A percentile compares a stretch with the other conserved stretches of the same genome.
These are phyloP conservation scores for Oscheius sp. DNA, from an alignment of 2,888 invertebrate genomes.

Conservation along the genomic window DNA sequence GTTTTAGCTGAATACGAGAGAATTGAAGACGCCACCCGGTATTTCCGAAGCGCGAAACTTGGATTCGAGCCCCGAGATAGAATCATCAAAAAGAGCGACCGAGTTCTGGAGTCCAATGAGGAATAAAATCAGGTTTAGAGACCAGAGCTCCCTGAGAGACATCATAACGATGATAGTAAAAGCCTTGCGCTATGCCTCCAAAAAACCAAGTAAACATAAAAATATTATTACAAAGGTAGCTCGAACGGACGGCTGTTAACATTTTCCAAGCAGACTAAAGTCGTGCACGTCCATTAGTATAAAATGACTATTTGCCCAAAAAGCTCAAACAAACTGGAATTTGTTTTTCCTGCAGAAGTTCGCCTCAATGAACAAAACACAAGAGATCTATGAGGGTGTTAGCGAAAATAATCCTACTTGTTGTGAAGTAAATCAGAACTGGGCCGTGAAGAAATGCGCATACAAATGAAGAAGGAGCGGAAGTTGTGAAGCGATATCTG, in stretches of 20 bases:
- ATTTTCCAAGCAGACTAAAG: too few relatives aligned
- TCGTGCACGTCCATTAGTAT: not conserved
- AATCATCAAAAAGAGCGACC: not conserved
- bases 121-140: not conserved
- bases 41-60: conserved; percentile 17
- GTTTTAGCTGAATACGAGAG: conserved; percentile 15
- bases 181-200: too few relatives aligned
- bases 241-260: too few relatives aligned
- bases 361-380: conserved; percentile 3
- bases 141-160: too few relatives aligned
- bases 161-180: too few relatives aligned
- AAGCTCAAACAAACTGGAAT: not conserved
- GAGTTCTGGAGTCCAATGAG: conserved; percentile 8
- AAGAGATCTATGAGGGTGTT: not conserved
- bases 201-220: too few relatives aligned
- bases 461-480: too few relatives aligned
- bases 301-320: not conserved
- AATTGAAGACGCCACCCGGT: conserved; percentile 35
- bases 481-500: too few relatives aligned
- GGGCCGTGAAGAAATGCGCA: too few relatives aligned
- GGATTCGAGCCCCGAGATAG: not conserved
- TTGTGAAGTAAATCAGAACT: too few relatives aligned
- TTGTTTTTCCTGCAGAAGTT: too few relatives aligned
- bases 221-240: too few relatives aligned
- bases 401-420: conserved; percentile 4